Conservation (phyloP, 2,797 vertebrate genomes). For the Aplochiton taeniatus region DNA sequence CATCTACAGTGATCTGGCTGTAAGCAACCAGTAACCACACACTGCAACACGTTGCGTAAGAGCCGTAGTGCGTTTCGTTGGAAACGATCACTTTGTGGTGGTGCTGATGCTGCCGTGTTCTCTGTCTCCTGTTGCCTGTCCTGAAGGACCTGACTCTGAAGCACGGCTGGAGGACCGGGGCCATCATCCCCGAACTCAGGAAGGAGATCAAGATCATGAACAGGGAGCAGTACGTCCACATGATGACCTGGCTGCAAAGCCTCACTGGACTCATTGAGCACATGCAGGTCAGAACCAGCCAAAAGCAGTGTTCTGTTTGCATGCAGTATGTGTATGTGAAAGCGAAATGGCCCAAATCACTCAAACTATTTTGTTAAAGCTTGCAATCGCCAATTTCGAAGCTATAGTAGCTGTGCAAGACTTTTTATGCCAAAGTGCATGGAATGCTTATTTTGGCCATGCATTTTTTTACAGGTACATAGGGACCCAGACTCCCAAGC, state of each 20-base stretch:
- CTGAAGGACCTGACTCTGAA: constrained; percentile 94
- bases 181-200: constrained; percentile 94
- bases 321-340: not conserved
- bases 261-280: constrained; percentile 92
- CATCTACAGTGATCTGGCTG: constrained; percentile 98
- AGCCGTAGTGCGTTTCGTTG: too few relatives aligned
- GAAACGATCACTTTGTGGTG: not conserved
- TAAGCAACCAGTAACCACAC: constrained; percentile 65
- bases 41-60: constrained; percentile 16
- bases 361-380: too few relatives aligned
- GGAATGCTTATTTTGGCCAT: not conserved
- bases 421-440: too few relatives aligned
- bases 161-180: constrained; percentile 97
- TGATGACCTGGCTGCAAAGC: constrained; percentile 93
- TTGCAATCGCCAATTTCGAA: too few relatives aligned
- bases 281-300: constrained; percentile 90
- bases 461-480: constrained; percentile 77
- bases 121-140: constrained; percentile 5
- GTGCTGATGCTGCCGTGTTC: not conserved
- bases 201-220: constrained; percentile 98
- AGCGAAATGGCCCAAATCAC: too few relatives aligned
- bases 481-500: constrained; percentile 86
- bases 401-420: too few relatives aligned
- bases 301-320: not conserved
- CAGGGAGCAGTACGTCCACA: constrained; percentile 87